A percentile compares a stretch with the other conserved stretches of the same genome.
Conservation (phyloP, 2,888 invertebrate species). For the Tipula vernalis region DNA sequence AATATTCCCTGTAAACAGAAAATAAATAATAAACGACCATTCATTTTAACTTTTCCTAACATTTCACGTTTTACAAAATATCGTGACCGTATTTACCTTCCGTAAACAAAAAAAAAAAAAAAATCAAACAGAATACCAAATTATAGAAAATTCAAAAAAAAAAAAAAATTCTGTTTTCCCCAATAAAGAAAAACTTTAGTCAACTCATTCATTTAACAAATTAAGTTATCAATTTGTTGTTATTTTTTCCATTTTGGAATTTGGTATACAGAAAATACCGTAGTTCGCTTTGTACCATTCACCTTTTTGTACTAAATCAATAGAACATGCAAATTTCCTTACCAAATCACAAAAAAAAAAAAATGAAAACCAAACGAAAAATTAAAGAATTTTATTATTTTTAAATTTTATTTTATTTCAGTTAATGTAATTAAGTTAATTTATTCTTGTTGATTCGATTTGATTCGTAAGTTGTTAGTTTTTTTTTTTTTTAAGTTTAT, state of each 20-base stretch:
- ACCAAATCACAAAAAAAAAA: background rate
- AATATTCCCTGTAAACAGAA: background rate
- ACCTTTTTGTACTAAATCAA: background rate
- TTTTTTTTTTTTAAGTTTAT: background rate
- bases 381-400: background rate
- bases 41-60: background rate
- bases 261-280: background rate
- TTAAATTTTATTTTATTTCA: background rate
- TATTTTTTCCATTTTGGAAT: background rate
- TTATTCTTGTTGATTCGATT: background rate
- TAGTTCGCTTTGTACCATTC: background rate
- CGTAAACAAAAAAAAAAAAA: background rate
- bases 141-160: background rate
- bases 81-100: background rate
- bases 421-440: background rate
- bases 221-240: background rate
- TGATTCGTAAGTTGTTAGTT: background rate
- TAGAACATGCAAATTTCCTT: background rate
- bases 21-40: background rate
- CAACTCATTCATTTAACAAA: constrained; percentile 4
- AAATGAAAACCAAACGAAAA: background rate
- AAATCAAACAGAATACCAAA: background rate
- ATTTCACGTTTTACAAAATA: background rate
- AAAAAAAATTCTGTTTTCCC: background rate
- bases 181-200: background rate